Base-by-base conservation (phyloP, 2,113 vertebrate genomes). In the Octodon degus region DNA sequence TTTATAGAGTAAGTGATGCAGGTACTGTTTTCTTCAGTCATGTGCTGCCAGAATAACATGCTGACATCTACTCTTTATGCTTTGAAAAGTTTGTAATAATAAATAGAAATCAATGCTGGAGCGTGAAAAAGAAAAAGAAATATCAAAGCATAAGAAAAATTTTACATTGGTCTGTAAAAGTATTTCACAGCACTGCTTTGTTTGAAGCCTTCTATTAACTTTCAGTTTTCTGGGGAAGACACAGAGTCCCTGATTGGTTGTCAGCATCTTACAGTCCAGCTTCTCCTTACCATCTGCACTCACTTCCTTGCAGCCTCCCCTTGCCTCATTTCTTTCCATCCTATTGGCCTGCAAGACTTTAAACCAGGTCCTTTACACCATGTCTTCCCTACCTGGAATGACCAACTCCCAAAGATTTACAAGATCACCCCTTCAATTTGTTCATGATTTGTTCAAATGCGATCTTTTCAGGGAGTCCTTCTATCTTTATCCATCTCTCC, bases 21-120 rank as follows among this genome's bases (percentile, higher is more conserved):
- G 97, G 97, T 96, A 97, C 97, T 94, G 92, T 92, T 95, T 95
- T 94, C 95, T 97, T 97, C 95, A 97, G 70, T 95, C 94, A 91
- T 89, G 22, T 76, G 76, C 91, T 98, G 98, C 95, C 96, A 95
- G 97, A 96, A 97, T 98, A 98, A 96, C 93, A 96, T 86, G 97
- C 96, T 97, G 98, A 97, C 97, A 97, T 96, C 93, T 96, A 96
- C 89, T 98, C 98, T 98, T 98, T 95, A 95, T 96, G 96, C 97
- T 97, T 96, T 96, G 97, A 98, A 98, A 97, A 98, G 97, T 98
- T 97, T 96, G 90, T 92, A 98, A 97, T 98, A 98, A 98, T 98
- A 98, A 98, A 97, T 98, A 98, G 97, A 98, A 98, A 98, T 98
- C 97, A 97, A 94, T 98, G 97, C 97, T 93, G 92, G 89, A 96